Base-by-base conservation (phyloP, 23 tunicate genomes). In the Ciona savignyi region DNA sequence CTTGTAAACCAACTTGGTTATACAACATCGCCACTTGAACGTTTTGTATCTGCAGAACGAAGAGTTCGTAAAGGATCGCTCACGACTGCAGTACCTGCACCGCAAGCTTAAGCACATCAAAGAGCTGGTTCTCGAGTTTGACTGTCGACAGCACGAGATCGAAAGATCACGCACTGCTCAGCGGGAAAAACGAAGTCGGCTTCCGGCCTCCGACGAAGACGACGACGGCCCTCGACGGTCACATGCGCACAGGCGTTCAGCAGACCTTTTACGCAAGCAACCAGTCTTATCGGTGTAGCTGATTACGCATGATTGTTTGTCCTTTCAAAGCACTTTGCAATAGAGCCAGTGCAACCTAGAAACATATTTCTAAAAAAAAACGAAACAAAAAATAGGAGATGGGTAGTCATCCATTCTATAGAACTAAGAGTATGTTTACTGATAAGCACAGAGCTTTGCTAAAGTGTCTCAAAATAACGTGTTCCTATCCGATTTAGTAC, bases 21-120 rank as follows among this genome's bases (percentile, higher is more conserved):
- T n/a, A n/a, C n/a, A n/a, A n/a, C n/a, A n/a, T n/a, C n/a, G n/a
- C 56, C 56, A 42, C 56, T 63, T 63, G 22, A 63, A 63, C 67
- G 26, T 63, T 6, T 22, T 63, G 28, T n/a, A 22, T n/a, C 4
- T 64, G 29, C 48, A 88, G 96, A 73, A 88, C 65, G 42, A 77
- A 3, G 63, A 31, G 21, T 88, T 68, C 62, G 73, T 72, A 32
- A 81, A 68, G 24, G 87, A 88, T 0, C 64, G 76, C 25, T 73
- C 51, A 0, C 78, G 96, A 1, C 51, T 78, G 77, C 83, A 81
- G 77, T 88, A 83, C 74, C 74, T 88, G 42, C 96, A 88, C 61
- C 87, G 96, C 33, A 88, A 88, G 70, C 64, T 88, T 71, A 85
- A 81, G 34, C 84, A 81, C 74, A 88, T 88, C 60, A 88, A 88